These are phyloP conservation scores for Brachynemurus nebulosus DNA, from an alignment of 2,888 invertebrate species.

Conservation along the genomic window DNA sequence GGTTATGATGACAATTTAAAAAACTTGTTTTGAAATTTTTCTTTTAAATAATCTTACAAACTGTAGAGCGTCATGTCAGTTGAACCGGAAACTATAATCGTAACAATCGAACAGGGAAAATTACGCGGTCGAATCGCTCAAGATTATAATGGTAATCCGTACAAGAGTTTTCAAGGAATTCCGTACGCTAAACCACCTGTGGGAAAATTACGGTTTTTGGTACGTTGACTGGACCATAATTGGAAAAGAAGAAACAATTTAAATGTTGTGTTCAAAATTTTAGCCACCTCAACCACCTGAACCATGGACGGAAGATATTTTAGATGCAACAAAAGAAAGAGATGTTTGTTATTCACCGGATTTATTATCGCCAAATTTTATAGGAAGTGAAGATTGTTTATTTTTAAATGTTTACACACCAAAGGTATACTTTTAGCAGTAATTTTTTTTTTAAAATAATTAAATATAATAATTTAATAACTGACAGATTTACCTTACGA, in stretches of 20 bases:
- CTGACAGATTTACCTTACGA: too few species aligned
- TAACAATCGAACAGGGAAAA: background rate
- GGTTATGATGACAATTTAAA: too few species aligned
- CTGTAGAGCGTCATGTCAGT: too few species aligned
- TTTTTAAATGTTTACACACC: slow-evolving; percentile 11
- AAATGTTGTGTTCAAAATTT: background rate
- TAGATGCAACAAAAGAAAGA: background rate
- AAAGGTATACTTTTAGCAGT: too few species aligned
- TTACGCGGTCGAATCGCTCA: background rate
- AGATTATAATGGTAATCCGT: background rate
- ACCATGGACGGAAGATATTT: background rate
- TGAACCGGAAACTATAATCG: too few species aligned
- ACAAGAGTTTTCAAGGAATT: background rate
- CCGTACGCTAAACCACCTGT: background rate
- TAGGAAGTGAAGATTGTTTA: slow-evolving; percentile 22
- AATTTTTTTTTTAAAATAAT: too few species aligned
- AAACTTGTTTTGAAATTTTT: too few species aligned
- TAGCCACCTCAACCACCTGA: background rate
- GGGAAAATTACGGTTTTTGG: background rate
- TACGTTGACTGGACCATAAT: too few species aligned
- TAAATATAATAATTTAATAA: too few species aligned
- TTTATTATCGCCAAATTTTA: background rate
- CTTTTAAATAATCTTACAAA: too few species aligned
- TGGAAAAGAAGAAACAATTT: background rate
- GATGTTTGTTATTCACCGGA: background rate